Base-by-base conservation (phyloP, 1,140 invertebrate genomes). In the Diplogasteroides magnus region DNA sequence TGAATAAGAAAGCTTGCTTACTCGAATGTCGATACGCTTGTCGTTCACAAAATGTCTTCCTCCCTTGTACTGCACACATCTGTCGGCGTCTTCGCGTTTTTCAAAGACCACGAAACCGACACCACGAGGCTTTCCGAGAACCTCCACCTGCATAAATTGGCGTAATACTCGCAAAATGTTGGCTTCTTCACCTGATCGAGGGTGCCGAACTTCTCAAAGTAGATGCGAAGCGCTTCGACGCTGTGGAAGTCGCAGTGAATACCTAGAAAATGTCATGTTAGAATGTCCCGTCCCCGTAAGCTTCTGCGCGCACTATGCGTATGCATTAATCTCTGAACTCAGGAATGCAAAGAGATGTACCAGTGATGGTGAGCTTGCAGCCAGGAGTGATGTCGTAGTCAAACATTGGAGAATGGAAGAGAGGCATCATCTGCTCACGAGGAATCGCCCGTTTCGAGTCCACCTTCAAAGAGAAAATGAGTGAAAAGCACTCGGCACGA, bases 391-490 rank as follows among this genome's bases (percentile, higher is more conserved):
- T 73, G 59, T 75, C 74, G 29, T 61, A 64, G 28, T 75, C 72
- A n/a, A 75, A 64, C 37, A 75, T 71, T 27, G 63, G 74, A 26
- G 74, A 72, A 15, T 67, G 74, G 15, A 75, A 61, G 55, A 75
- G 62, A n/a, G 74, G 62, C 13, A 72, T 63, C 74, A 76, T 76
- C 63, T 75, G 80, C 89, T 92, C 75, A 79, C 93, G 88, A 0
- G 94, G 94, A 59, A 97, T 91, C 19, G 94, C 94, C 76, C 95
- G 85, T 82, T 98, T 98, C 0, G 94, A 91, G 85, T 98, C 94
- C 0, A 98, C 70, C 70, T 72, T 13, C 6, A 65, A 69, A 66
- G 0, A 32, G 19, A 26, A 31, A 27, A 64, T 26, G n/a, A n/a
- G n/a, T n/a, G n/a, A n/a, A n/a, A n/a, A n/a, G n/a, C n/a, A n/a